Evolutionary conservation across 2,797 vertebrate genomes (phyloP).

Genomic region (Pelobates cultripes): DNA sequence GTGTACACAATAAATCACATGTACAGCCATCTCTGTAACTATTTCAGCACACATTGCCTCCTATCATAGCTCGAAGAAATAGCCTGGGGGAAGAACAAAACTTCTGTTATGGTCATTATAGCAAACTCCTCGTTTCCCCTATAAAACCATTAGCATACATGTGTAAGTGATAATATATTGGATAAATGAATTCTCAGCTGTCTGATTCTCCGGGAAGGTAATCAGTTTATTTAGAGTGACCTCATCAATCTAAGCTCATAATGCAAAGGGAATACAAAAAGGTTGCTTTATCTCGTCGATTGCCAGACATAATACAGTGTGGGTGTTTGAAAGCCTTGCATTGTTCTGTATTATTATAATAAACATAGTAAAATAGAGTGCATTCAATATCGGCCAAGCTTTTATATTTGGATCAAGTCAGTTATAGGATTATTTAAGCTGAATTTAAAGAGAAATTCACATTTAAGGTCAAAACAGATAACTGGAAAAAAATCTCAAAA

Average conservation of each 20-base stretch:
- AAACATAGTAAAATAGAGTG: no score
- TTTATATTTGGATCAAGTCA: no score
- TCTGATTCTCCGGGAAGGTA: constrained; percentile 15
- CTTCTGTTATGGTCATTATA: neutral
- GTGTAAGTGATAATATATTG: constrained; percentile 24
- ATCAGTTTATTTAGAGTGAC: constrained; percentile 14
- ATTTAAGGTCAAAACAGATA: no score
- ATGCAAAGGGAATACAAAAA: constrained; percentile 47
- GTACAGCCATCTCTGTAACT: neutral
- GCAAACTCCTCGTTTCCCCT: neutral
- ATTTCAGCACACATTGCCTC: neutral
- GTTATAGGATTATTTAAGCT: no score
- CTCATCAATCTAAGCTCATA: constrained; percentile 17
- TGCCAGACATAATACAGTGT: neutral
- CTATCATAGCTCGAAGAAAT: neutral
- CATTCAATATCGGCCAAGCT: no score
- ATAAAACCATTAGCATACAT: constrained; percentile 33
- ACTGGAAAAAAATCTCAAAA: no score
- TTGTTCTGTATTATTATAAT: no score
- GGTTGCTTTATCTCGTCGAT: neutral
- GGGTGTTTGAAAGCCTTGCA: no score
- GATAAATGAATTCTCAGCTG: constrained; percentile 17
- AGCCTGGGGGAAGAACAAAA: neutral
- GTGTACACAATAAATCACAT: neutral
- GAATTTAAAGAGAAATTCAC: no score